Evolutionary conservation across 2,797 vertebrate species (phyloP).

Genomic region (Clamator glandarius): DNA sequence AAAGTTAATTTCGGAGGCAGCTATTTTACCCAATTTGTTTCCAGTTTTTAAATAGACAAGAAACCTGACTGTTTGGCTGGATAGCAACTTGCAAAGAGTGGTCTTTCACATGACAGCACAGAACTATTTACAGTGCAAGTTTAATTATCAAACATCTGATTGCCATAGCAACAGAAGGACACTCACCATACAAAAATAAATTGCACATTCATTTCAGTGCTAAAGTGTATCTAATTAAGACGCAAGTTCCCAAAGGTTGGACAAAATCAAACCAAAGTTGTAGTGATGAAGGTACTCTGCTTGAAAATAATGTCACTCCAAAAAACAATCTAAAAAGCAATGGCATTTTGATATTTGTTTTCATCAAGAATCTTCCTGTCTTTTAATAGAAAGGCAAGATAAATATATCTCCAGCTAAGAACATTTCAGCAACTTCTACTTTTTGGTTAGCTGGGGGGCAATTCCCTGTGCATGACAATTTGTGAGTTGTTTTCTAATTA

Average conservation of each 20-base stretch:
- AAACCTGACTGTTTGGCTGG: background rate
- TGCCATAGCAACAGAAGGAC: constrained; percentile 35
- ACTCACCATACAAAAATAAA: constrained; percentile 34
- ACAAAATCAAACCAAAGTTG: background rate
- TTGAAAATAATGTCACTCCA: background rate
- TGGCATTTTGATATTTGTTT: background rate
- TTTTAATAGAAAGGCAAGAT: background rate
- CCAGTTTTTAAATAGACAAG: background rate
- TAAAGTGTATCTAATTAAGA: background rate
- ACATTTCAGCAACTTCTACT: background rate
- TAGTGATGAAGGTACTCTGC: background rate
- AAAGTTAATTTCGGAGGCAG: background rate
- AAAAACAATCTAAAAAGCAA: background rate
- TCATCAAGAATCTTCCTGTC: background rate
- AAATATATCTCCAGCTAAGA: background rate
- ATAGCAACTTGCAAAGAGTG: background rate
- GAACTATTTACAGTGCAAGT: background rate
- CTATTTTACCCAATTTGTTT: background rate
- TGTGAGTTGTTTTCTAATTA: background rate
- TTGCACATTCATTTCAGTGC: background rate
- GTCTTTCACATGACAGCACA: constrained; percentile 21
- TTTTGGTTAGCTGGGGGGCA: background rate
- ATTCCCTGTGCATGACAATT: background rate
- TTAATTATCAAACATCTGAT: constrained; percentile 62
- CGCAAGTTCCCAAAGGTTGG: background rate